These are phyloP conservation scores for Drosophila greeni DNA, from an alignment of 2,888 invertebrate species.

Conservation along the genomic window DNA sequence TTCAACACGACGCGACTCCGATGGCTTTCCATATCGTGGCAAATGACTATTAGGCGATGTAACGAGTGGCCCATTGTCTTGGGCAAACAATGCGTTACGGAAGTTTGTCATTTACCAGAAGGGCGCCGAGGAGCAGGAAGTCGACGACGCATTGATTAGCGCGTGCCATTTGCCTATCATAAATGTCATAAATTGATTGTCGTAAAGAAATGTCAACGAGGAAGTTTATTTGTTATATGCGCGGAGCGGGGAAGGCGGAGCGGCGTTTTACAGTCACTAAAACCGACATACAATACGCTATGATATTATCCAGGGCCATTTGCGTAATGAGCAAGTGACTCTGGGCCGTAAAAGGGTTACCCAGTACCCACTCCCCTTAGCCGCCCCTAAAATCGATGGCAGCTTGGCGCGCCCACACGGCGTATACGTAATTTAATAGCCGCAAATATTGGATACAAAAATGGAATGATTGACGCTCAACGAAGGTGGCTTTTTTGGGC, in stretches of 20 bases:
- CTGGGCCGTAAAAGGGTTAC: conserved; percentile 32
- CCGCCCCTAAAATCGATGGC: conserved; percentile 25
- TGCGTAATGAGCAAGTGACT: conserved; percentile 41
- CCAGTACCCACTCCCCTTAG: background rate
- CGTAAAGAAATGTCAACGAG: conserved; percentile 47
- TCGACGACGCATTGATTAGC: conserved; percentile 59
- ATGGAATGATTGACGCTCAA: conserved; percentile 58
- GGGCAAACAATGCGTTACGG: conserved; percentile 63
- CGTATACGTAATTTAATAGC: conserved; percentile 64
- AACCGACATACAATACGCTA: conserved; percentile 37
- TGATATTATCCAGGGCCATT: conserved; percentile 13
- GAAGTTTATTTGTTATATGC: conserved; percentile 39
- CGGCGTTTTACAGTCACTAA: conserved; percentile 58
- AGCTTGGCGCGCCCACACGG: conserved; percentile 46
- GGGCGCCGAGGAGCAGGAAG: conserved; percentile 17
- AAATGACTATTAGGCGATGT: conserved; percentile 66
- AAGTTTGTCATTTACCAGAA: conserved; percentile 50
- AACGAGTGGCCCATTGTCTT: conserved; percentile 37
- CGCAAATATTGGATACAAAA: conserved; percentile 45
- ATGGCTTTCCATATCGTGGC: conserved; percentile 70
- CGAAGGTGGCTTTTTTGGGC: conserved; percentile 61
- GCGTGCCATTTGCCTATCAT: conserved; percentile 68
- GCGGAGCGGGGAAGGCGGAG: conserved; percentile 26
- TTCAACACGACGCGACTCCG: conserved; percentile 66
- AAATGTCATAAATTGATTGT: conserved; percentile 62